Evolutionary conservation across 2,113 vertebrate genomes (phyloP), one percentile per base, ranked within the genome.

Genomic region (Nothocercus nigrocapillus): DNA sequence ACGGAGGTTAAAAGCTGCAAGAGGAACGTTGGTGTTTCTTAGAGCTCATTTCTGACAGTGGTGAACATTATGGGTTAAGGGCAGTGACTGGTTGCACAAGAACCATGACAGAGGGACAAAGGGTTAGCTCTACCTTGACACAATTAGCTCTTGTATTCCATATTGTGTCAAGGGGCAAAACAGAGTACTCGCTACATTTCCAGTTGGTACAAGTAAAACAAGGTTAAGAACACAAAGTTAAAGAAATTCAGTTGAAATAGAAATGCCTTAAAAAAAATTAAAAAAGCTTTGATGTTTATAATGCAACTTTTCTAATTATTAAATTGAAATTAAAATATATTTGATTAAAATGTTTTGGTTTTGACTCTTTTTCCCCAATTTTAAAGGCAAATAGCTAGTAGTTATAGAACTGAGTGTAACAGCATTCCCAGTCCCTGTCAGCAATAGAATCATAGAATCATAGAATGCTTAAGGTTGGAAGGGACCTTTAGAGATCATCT

Each of bases 311-410:
- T 82, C 38, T 21, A 74, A 62, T 7, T 4, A 20, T 73, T 62
- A 76, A 69, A 79, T 58, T 21, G 74, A 81, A 86, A 68, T 27
- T 25, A 32, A 91, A 93, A 88, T 15, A 18, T 2, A 30, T 68
- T 75, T 85, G 42, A 63, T 22, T 67, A 72, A 36, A 85, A 80
- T 45, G 30, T n/a, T 92, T 78, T 67, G 40, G 79, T 67, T 93
- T 88, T 90, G 10, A 75, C 19, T 70, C 49, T 59, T 91, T 85
- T 80, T 63, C 68, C 30, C 15, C 76, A 59, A 32, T 28, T 63
- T 28, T 10, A 73, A 63, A 34, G 56, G 15, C 19, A 88, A 79
- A 80, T 70, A 40, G 51, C 30, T 54, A 82, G 30, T 44, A 13
- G 24, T 69, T 95, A 47, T 25, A 82, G 90, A 91, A 45, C 47